Evolutionary conservation across 2,888 invertebrate species (phyloP), one percentile per base, ranked within the genome.

Genomic region (Theretra japonica): DNA sequence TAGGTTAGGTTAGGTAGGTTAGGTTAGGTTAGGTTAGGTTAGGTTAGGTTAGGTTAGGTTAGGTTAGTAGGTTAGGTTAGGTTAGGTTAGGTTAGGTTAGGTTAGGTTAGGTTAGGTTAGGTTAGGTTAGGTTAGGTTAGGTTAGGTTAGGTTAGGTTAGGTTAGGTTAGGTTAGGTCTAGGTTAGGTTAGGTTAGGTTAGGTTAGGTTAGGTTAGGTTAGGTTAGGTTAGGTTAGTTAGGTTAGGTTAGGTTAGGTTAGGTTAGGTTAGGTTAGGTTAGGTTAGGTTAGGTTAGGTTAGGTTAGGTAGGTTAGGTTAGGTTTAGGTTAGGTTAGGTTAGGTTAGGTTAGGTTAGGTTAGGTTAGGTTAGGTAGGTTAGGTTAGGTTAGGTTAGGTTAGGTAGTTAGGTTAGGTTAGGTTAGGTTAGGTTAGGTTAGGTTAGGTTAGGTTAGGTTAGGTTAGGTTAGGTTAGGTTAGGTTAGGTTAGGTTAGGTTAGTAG

Each of bases 11-110:
- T 75, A 73, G 72, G 75, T 75, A 75, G 74, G 75, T 73, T 75
- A 75, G 75, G 75, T 75, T 75, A 72, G 75, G 75, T 73, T 74
- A 75, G 75, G 75, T 75, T 75, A 74, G 74, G 74, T 74, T 74
- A 74, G 72, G 74, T 74, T 72, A 72, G 72, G 74, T 74, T 69
- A 74, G 74, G 72, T 70, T n/a, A n/a, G n/a, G n/a, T n/a, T n/a
- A n/a, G n/a, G n/a, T n/a, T n/a, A n/a, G n/a, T n/a, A n/a, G n/a
- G 68, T 72, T 72, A 74, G 71, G 71, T 71, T 70, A 73, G 74
- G 68, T 69, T 70, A 74, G 71, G 72, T 70, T 69, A 65, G 70
- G 68, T 74, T 70, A 72, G 70, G 69, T 75, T 75, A 69, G 74
- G 75, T 74, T 74, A 74, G 74, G 74, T 74, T 74, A 74, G 74